phyloP scores from a whole-genome alignment of 1,140 invertebrate genomes.

The Cyphomyrmex costatus region DNA sequence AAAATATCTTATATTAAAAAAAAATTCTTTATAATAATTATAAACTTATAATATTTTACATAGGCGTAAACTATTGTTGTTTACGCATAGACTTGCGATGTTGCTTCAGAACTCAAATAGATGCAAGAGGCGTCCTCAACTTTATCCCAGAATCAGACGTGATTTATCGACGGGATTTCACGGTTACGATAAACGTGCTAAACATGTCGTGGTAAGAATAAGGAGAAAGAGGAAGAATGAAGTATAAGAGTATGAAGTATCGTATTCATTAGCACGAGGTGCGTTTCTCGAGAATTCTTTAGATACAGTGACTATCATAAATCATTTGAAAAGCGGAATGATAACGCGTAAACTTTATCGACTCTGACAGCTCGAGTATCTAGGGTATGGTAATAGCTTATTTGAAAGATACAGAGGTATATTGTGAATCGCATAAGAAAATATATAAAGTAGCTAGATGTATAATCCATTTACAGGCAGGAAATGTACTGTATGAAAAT shows the following conservation, averaged over 20 bases:
- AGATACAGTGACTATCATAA: conserved; percentile 36
- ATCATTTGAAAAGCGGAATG: conserved; percentile 52
- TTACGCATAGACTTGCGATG: background rate
- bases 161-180: conserved; percentile 60
- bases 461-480: conserved; percentile 43
- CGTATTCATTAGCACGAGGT: conserved; percentile 41
- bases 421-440: conserved; percentile 23
- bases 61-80: background rate
- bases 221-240: conserved; percentile 2
- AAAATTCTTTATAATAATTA: background rate
- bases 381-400: conserved; percentile 14
- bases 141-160: conserved; percentile 23
- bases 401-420: conserved; percentile 4
- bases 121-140: background rate
- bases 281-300: conserved; percentile 24
- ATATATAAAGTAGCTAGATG: conserved; percentile 23
- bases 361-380: conserved; percentile 27
- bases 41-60: background rate
- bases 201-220: conserved; percentile 11
- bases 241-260: background rate
- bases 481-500: conserved; percentile 3
- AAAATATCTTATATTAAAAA: background rate
- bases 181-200: conserved; percentile 21
- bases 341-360: conserved; percentile 46
- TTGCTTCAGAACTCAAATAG: background rate